phyloP scores from a whole-genome alignment of 2,888 invertebrate species.

The Xestia c-nigrum region DNA sequence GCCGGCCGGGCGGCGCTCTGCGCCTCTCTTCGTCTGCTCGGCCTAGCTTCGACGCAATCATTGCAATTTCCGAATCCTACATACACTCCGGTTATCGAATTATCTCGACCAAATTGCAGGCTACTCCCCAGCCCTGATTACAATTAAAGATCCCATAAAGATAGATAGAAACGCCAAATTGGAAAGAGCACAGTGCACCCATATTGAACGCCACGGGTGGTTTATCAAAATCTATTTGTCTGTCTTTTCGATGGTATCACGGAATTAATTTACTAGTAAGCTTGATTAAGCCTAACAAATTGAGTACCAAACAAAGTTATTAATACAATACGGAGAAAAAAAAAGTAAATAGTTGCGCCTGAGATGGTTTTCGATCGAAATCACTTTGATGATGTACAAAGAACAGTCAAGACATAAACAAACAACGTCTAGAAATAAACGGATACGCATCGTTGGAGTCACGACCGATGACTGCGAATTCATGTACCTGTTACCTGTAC shows the following conservation, averaged over 20 bases:
- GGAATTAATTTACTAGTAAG: conserved; percentile 32
- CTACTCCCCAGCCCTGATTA: conserved; percentile 56
- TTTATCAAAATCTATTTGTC: conserved; percentile 34
- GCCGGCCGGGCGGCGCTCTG: conserved; percentile 62
- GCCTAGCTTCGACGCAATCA: conserved; percentile 80
- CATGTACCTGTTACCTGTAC: conserved; percentile 41
- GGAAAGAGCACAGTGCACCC: conserved; percentile 37
- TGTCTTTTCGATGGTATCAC: conserved; percentile 25
- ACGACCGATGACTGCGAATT: conserved; percentile 51
- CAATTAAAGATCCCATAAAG: conserved; percentile 56
- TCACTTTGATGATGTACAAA: conserved; percentile 73
- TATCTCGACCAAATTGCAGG: conserved; percentile 62
- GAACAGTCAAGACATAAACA: conserved; percentile 76
- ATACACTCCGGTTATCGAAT: conserved; percentile 70
- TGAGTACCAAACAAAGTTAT: conserved; percentile 24
- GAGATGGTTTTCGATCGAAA: conserved; percentile 60
- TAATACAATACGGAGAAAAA: conserved; percentile 28
- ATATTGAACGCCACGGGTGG: conserved; percentile 38
- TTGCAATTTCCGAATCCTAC: conserved; percentile 85
- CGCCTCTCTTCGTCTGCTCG: conserved; percentile 70
- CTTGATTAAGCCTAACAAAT: conserved; percentile 12
- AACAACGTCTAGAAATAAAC: conserved; percentile 71
- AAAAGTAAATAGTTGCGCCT: conserved; percentile 15
- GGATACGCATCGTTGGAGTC: conserved; percentile 66
- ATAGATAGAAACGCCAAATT: conserved; percentile 54